A percentile compares a stretch with the other conserved stretches of the same genome.
These are phyloP conservation scores for Chloroceryle amazona DNA, from an alignment of 2,797 vertebrate species.

Conservation along the genomic window DNA sequence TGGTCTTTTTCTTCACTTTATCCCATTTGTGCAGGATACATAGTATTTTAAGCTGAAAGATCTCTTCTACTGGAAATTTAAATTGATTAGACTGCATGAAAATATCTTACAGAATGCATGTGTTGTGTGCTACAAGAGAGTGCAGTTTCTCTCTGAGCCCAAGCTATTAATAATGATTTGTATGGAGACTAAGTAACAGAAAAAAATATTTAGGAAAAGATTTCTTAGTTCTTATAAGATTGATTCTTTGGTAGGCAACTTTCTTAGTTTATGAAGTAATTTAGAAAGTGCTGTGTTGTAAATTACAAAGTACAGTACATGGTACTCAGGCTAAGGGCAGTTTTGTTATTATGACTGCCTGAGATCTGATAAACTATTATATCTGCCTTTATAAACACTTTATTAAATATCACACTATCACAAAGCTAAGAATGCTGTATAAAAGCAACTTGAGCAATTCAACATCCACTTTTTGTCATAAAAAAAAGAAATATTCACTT, in stretches of 20 bases:
- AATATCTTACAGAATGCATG: neutral
- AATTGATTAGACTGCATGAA: neutral
- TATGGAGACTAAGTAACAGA: neutral
- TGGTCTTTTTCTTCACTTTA: neutral
- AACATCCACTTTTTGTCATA: constrained; percentile 67
- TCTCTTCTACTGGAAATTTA: neutral
- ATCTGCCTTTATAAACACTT: constrained; percentile 77
- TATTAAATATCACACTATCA: constrained; percentile 74
- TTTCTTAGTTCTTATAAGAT: constrained; percentile 18
- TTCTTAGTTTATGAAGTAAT: constrained; percentile 35
- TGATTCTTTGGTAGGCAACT: constrained; percentile 43
- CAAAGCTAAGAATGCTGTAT: constrained; percentile 66
- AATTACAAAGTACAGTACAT: constrained; percentile 54
- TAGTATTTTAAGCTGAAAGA: neutral
- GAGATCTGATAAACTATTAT: constrained; percentile 73
- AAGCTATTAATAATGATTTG: constrained; percentile 20
- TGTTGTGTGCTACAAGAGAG: neutral
- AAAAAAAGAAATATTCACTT: constrained; percentile 70
- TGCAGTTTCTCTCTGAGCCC: neutral
- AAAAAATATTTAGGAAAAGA: constrained; percentile 52
- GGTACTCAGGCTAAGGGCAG: constrained; percentile 31
- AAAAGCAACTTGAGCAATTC: constrained; percentile 61
- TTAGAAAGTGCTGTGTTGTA: constrained; percentile 22
- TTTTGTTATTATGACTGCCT: constrained; percentile 65
- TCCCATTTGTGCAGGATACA: rapidly evolving